Percentiles rank a stretch among this genome's conserved stretches.
Evolutionary conservation across 2,797 vertebrate species (phyloP).

Genomic region (Geotrypetes seraphini): DNA sequence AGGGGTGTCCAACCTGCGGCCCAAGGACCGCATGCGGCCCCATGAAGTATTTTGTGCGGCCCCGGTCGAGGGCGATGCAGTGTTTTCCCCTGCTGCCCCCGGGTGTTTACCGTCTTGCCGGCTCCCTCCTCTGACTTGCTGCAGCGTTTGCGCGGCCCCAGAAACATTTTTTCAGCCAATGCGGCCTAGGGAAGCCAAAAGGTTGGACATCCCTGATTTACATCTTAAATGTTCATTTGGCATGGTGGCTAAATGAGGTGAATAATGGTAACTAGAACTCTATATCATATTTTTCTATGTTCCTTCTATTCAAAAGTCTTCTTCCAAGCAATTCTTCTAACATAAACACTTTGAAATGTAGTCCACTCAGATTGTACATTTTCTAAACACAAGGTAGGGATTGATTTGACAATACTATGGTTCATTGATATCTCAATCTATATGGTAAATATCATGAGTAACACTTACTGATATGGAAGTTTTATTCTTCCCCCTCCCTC

Average conservation of each 20-base stretch:
- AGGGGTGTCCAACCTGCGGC: no score
- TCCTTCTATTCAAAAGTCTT: constrained; percentile 9
- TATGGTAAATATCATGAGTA: constrained; percentile 17
- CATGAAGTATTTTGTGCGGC: no score
- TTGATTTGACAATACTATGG: constrained; percentile 6
- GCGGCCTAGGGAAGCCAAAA: no score
- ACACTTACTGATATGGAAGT: not conserved
- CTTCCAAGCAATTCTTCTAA: not conserved
- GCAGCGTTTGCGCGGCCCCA: no score
- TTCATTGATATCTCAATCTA: constrained; percentile 26
- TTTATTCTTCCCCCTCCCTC: not conserved
- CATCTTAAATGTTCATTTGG: not conserved
- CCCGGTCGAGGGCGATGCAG: no score
- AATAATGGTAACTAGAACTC: no score
- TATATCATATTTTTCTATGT: not conserved
- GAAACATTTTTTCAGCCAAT: no score
- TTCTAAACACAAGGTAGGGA: constrained; percentile 16
- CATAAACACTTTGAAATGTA: constrained; percentile 19
- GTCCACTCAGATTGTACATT: constrained; percentile 7
- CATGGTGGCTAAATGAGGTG: constrained; percentile 4
- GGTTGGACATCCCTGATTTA: no score
- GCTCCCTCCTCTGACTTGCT: no score
- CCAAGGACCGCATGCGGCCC: no score
- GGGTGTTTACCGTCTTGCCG: no score
- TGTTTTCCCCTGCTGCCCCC: no score